Evolutionary conservation across 2,113 vertebrate species (phyloP).

Genomic region (Urocolius indicus): DNA sequence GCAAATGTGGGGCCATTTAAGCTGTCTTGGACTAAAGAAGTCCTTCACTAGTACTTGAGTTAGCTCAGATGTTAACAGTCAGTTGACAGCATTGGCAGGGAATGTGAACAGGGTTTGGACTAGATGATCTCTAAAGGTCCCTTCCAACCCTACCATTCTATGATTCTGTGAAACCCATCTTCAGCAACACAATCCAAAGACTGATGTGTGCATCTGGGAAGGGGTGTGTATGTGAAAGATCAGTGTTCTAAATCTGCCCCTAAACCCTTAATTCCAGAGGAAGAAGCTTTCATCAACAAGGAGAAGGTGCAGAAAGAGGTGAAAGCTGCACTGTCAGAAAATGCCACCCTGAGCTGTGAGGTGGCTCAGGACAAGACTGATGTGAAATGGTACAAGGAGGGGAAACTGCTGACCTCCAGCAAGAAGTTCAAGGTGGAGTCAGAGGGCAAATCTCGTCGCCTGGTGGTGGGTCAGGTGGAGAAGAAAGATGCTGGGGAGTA

Average conservation of each 20-base stretch:
- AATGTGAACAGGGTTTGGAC: not conserved
- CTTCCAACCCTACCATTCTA: too few species aligned
- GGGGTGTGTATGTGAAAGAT: not conserved
- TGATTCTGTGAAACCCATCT: not conserved
- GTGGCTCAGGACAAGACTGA: slow-evolving; percentile 7
- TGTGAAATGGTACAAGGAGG: too few species aligned
- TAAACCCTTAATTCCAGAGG: not conserved
- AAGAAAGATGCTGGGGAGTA: slow-evolving; percentile 83
- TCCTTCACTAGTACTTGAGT: not conserved
- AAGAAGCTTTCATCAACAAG: slow-evolving; percentile 65
- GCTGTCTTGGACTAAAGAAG: not conserved
- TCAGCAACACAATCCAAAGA: not conserved
- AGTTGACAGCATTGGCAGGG: too few species aligned
- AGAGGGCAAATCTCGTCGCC: slow-evolving; percentile 69
- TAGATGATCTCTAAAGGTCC: too few species aligned
- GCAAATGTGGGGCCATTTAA: not conserved
- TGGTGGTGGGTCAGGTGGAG: slow-evolving; percentile 81
- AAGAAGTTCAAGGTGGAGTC: slow-evolving; percentile 71
- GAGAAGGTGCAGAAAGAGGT: not conserved
- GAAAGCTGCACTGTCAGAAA: not conserved
- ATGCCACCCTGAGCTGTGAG: slow-evolving; percentile 74
- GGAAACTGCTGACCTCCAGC: slow-evolving; percentile 41
- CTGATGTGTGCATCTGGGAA: not conserved
- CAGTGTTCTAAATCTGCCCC: not conserved
- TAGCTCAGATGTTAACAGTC: not conserved